A percentile compares a stretch with the other conserved stretches of the same genome.
These are phyloP conservation scores for Antechinus flavipes DNA, from an alignment of 2,113 vertebrate species.

Conservation along the genomic window DNA sequence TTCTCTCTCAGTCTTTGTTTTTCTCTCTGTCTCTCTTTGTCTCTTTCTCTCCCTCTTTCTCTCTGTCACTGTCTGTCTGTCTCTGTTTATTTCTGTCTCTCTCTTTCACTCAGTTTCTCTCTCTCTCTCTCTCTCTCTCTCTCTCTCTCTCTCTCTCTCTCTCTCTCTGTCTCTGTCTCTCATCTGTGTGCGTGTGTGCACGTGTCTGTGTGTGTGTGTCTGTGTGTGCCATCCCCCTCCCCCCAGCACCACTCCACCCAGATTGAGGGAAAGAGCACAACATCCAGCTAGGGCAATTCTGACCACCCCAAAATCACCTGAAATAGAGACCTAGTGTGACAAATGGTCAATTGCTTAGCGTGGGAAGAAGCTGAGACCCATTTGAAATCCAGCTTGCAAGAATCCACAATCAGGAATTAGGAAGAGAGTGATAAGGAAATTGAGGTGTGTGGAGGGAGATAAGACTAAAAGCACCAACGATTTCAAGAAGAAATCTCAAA, in stretches of 20 bases:
- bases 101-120: no score
- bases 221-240: no score
- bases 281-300: not conserved
- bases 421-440: not conserved
- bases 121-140: no score
- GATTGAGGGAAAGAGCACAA: not conserved
- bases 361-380: not conserved
- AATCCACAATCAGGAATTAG: not conserved
- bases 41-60: no score
- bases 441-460: not conserved
- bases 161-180: no score
- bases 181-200: no score
- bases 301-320: not conserved
- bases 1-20: no score
- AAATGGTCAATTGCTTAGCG: not conserved
- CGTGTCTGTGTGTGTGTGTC: accelerated
- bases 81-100: no score
- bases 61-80: no score
- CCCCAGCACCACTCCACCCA: not conserved
- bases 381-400: not conserved
- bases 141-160: no score
- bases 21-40: no score
- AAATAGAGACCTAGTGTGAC: not conserved
- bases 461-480: not conserved
- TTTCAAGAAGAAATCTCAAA: not conserved